Base-by-base conservation (phyloP, 2,113 vertebrate genomes). In the Casuarius casuarius region DNA sequence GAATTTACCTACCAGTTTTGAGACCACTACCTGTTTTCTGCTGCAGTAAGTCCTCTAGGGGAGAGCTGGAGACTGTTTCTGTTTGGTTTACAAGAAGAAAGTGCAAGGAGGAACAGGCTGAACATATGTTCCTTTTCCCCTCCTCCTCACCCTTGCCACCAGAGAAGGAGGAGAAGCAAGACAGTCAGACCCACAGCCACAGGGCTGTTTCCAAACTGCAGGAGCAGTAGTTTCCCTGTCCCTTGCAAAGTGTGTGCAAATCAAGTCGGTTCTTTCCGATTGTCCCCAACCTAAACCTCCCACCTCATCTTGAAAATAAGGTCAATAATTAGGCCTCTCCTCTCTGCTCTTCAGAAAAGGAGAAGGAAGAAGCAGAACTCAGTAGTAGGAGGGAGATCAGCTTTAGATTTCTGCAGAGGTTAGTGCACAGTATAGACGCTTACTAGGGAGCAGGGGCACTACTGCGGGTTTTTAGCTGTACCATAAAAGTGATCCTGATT, bases 401-500 rank as follows among this genome's bases (percentile, higher is more conserved):
- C 2, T 56, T 78, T 82, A 51, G 25, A 79, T 51, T 91, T 94
- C 31, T 65, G 16, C 13, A 58, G 46, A 42, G 0, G 7, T 63
- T 42, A 54, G 33, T 9, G 4, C 71, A 44, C 5, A 51, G 87
- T 87, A 78, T 20, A 63, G 7, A 38, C 19, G 5, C 8, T 29
- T 66, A 33, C 3, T 29, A 21, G 22, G 13, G 62, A 72, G 20
- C 2, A 68, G 63, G 46, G 10, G 5, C 22, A 49, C 35, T 12
- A 21, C 33, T 73, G 38, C 20, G 22, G 35, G 4, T 18, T 21
- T 68, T 11, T 61, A 81, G 46, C 29, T 33, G 9, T 46, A 71
- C 17, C 33, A 28, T 3, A 74, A 10, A 18, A 0, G 0, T 49
- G 17, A 10, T 54, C 26, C 22, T 82, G 33, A 28, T 35, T 75